Conservation (phyloP, 2,888 invertebrate genomes). For the Phymatocera aterrima region DNA sequence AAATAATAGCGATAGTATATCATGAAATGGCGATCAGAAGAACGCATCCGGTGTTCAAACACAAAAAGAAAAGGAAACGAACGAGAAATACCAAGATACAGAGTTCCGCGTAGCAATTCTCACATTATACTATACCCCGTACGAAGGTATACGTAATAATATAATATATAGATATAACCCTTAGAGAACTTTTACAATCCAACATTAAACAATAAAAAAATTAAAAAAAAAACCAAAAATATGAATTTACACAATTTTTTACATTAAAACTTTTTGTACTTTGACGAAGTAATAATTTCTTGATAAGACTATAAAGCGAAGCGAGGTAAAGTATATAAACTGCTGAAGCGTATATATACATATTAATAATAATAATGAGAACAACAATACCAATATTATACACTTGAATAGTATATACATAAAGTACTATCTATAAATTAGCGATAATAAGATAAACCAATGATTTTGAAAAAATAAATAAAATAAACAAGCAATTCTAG, state of each 20-base stretch:
- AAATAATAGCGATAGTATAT: no score
- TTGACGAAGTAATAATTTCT: slow-evolving; percentile 54
- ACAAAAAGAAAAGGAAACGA: no score
- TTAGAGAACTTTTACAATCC: slow-evolving; percentile 50
- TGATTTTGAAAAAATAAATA: slow-evolving; percentile 40
- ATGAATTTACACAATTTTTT: slow-evolving; percentile 66
- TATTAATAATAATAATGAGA: slow-evolving; percentile 45
- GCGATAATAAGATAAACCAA: slow-evolving; percentile 27
- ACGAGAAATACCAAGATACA: no score
- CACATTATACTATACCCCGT: slow-evolving; percentile 24
- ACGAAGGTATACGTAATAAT: no score
- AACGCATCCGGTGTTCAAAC: no score
- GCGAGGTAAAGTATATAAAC: slow-evolving; percentile 37
- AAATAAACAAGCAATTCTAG: slow-evolving; percentile 52
- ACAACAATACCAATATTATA: slow-evolving; percentile 37
- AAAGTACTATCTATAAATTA: slow-evolving; percentile 47
- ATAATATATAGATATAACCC: slow-evolving; percentile 46
- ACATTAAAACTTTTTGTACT: slow-evolving; percentile 65
- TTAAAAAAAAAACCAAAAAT: no score
- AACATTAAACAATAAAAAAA: slow-evolving; percentile 51
- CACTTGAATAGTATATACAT: slow-evolving; percentile 45
- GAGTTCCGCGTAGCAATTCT: slow-evolving; percentile 21
- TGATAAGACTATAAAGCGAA: slow-evolving; percentile 18
- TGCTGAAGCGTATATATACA: slow-evolving; percentile 50
- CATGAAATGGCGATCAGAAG: slow-evolving; percentile 2